Evolutionary conservation across 2,888 invertebrate species (phyloP), one percentile per base, ranked within the genome.

Genomic region (Campaea margaritaria): DNA sequence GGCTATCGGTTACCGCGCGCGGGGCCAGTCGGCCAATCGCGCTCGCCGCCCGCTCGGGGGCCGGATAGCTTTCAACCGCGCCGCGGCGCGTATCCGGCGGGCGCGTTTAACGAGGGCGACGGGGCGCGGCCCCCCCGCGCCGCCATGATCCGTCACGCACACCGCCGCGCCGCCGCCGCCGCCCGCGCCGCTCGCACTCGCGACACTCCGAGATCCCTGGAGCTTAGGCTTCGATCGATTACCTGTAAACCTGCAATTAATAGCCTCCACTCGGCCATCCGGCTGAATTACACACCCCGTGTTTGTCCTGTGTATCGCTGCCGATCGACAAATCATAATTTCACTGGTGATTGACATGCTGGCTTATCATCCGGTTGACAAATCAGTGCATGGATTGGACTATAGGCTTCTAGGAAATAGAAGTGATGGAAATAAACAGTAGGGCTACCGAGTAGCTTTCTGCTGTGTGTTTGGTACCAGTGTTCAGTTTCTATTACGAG

Each of bases 91-190:
- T 84, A 85, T 87, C 88, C 87, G 86, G 82, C 85, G 86, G 89
- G 81, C 85, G 87, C 89, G 88, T 91, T 90, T 91, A 91, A 89
- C 90, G 85, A 84, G 85, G 85, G 84, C 87, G 85, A 81, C 83
- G 85, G 86, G 83, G 82, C 84, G 86, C 81, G 83, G 80, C 82
- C 86, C 85, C 87, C 88, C 87, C 89, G 87, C 89, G 85, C 90
- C 90, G 88, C 91, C 89, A 91, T 89, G 88, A 91, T 90, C 91
- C 89, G 90, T 82, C 89, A 86, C 89, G 86, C 89, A 87, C 86
- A 86, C 89, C 85, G 83, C 81, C 72, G 73, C 75, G 3, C 3
- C 71, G 64, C 71, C 64, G 65, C 62, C 72, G 64, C 66, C 44
- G 64, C 56, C 50, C 64, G 54, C 65, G 67, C 70, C 67, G 62